phyloP scores from a whole-genome alignment of 2,797 vertebrate genomes.

The Bradypodion ventrale region DNA sequence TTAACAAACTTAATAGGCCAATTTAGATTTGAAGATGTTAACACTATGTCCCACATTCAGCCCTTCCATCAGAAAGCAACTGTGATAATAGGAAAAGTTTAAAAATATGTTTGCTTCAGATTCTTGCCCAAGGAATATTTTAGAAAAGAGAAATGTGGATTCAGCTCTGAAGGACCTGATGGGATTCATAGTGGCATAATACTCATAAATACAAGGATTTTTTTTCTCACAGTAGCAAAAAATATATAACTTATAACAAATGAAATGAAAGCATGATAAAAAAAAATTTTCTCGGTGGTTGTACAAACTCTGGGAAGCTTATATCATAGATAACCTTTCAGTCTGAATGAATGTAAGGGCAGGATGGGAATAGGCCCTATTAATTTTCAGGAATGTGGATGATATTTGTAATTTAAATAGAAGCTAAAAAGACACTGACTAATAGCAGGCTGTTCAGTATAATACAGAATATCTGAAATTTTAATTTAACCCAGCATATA shows the following conservation, averaged over 20 bases:
- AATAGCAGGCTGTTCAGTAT: too few relatives aligned
- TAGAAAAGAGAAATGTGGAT: not conserved
- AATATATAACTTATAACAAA: conserved; percentile 16
- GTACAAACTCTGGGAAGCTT: not conserved
- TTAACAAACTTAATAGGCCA: not conserved
- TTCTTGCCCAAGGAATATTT: not conserved
- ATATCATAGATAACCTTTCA: not conserved
- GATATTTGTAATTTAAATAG: not conserved
- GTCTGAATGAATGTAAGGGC: not conserved
- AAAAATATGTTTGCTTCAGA: not conserved
- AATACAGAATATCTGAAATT: too few relatives aligned
- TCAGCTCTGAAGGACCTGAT: not conserved
- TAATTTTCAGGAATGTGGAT: not conserved
- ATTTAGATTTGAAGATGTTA: not conserved
- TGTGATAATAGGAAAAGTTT: not conserved
- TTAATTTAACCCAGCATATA: too few relatives aligned
- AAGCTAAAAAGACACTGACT: not conserved
- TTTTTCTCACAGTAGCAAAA: conserved; percentile 2
- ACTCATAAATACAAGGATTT: not conserved
- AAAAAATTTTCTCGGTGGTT: not conserved
- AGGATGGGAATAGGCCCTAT: not conserved
- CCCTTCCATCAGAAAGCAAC: not conserved
- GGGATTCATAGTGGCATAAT: not conserved
- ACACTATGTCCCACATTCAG: not conserved
- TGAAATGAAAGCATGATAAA: conserved; percentile 32